A percentile compares a stretch with the other conserved stretches of the same genome.
These are phyloP conservation scores for Cactoblastis cactorum DNA, from an alignment of 2,888 invertebrate species.

Conservation along the genomic window DNA sequence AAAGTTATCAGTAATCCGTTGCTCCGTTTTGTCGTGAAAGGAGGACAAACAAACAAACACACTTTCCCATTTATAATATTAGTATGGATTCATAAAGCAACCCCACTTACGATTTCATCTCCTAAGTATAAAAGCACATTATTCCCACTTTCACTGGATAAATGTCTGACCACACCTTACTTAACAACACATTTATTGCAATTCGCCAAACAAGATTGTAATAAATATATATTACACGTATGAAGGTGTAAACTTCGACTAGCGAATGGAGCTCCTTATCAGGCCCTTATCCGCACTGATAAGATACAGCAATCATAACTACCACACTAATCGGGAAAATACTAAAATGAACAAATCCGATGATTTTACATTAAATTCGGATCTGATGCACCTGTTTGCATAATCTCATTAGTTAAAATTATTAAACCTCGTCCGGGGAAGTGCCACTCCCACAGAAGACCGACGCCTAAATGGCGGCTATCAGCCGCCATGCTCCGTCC, in stretches of 20 bases:
- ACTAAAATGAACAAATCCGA: constrained; percentile 38
- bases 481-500: too few species aligned
- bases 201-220: neutral
- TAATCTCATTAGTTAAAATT: too few species aligned
- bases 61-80: neutral
- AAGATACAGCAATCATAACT: constrained; percentile 67
- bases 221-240: constrained; percentile 4
- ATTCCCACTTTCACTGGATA: neutral
- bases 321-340: constrained; percentile 58
- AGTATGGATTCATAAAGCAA: neutral
- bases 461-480: too few species aligned
- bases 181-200: neutral
- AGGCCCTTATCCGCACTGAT: constrained; percentile 53
- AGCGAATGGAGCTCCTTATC: constrained; percentile 49
- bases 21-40: too few species aligned
- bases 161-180: constrained; percentile 2
- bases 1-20: too few species aligned
- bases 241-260: constrained; percentile 43
- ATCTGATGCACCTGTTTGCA: too few species aligned
- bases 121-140: neutral
- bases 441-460: too few species aligned
- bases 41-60: too few species aligned
- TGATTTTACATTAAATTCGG: constrained; percentile 26
- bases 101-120: constrained; percentile 7
- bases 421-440: too few species aligned